Percentiles rank a stretch among this genome's conserved stretches.
These are phyloP conservation scores for Orchestia grillus DNA, from an alignment of 1,140 invertebrate species.

Conservation along the genomic window DNA sequence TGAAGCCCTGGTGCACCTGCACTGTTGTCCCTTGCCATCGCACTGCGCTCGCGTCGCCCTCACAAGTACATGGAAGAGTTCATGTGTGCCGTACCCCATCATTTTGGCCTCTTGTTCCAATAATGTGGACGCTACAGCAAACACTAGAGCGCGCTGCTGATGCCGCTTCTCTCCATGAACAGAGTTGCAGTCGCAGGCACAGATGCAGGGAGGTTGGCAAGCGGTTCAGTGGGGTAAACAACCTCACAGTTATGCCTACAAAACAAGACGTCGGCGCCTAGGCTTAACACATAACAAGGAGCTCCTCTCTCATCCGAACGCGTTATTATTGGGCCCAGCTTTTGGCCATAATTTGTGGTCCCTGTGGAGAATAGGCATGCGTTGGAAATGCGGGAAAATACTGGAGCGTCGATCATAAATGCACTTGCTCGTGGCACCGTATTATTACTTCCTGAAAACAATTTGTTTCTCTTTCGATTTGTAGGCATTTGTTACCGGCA, in stretches of 20 bases:
- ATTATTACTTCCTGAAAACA: neutral
- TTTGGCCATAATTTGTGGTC: neutral
- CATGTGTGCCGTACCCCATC: neutral
- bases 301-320: neutral
- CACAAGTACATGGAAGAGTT: neutral
- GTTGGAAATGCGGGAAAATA: neutral
- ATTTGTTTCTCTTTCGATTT: neutral
- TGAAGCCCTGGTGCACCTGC: too few relatives aligned
- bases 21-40: too few relatives aligned
- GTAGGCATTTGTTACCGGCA: neutral
- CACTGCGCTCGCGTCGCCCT: neutral
- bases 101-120: neutral
- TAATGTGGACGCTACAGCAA: neutral
- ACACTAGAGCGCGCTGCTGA: neutral
- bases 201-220: neutral
- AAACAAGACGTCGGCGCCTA: neutral
- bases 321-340: neutral
- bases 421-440: neutral
- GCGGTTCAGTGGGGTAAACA: neutral
- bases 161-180: neutral
- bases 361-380: neutral
- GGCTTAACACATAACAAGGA: conserved; percentile 36
- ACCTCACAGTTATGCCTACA: neutral
- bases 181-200: neutral
- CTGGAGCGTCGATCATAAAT: neutral